Evolutionary conservation across 2,888 invertebrate genomes (phyloP), one percentile per base, ranked within the genome.

Genomic region (Odontocolon sp.): DNA sequence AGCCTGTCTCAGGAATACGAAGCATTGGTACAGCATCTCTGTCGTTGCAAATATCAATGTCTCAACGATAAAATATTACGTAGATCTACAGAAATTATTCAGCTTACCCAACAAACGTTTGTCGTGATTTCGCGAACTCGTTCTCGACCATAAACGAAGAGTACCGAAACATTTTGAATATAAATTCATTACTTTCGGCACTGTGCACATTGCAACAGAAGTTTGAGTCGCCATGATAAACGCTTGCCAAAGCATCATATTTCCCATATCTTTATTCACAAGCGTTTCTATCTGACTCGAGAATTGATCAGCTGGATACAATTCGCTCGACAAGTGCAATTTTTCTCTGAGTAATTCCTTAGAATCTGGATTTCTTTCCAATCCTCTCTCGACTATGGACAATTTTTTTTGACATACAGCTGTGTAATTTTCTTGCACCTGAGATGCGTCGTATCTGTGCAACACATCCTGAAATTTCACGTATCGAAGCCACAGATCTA

Each of bases 1-100:
- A 4, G 94, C 93, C 85, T 96, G 95, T 61, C 94, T 92, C 16
- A 95, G 86, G 85, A 94, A 95, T 52, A 88, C 86, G 21, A 91
- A 93, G 85, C 92, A 93, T 86, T 91, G 92, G 79, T 92, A 92
- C 56, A 93, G 83, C 88, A 93, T 86, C 45, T 84, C 85, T 83
- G 78, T 69, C 33, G 63, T 74, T 14, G 9, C 28, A 56, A 6
- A 38, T 28, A 28, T 28, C 28, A 28, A 4, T 28, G 28, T 4
- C 28, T 4, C 6, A 6, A 28, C 28, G 4, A 6, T 4, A 28
- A 28, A 28, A 3, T 28, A 3, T 4, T 11, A n/a, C 23, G 18
- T n/a, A 18, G 4, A 33, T 9, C 2, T 18, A 33, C 3, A 18
- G 11, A 14, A 9, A 8, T 1, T 6, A 59, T 3, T 9, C 2